Percentiles rank a stretch among this genome's conserved stretches.
These are phyloP conservation scores for Bemisia tabaci DNA, from an alignment of 1,140 invertebrate species.

Conservation along the genomic window DNA sequence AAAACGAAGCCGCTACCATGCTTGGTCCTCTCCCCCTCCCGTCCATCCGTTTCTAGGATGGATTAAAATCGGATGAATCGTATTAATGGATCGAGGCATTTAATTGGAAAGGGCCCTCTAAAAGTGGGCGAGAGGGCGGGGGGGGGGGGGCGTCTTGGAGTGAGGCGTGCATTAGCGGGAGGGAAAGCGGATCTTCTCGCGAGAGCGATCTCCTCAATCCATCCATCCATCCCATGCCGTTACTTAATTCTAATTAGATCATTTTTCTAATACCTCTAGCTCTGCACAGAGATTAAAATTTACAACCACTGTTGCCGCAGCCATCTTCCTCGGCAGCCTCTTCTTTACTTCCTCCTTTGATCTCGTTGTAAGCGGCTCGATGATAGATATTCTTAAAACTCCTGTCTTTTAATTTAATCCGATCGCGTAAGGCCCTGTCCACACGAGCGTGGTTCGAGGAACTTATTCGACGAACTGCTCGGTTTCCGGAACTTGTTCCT, in stretches of 20 bases:
- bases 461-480: too few relatives aligned
- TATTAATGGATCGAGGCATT: neutral
- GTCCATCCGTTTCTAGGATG: neutral
- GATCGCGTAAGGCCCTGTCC: too few relatives aligned
- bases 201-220: neutral
- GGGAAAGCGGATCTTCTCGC: neutral
- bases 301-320: neutral
- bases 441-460: too few relatives aligned
- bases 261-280: neutral
- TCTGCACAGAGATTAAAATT: neutral
- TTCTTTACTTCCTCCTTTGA: too few relatives aligned
- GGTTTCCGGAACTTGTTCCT: too few relatives aligned
- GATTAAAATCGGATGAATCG: neutral
- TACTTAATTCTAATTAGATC: neutral
- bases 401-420: too few relatives aligned
- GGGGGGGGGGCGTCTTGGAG: neutral
- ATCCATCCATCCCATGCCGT: neutral
- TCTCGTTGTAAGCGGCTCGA: too few relatives aligned
- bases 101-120: neutral
- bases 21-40: neutral
- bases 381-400: too few relatives aligned
- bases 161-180: neutral
- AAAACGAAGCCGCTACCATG: too few relatives aligned
- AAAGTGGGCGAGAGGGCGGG: neutral
- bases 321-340: too few relatives aligned